A percentile compares a stretch with the other conserved stretches of the same genome.
phyloP scores from a whole-genome alignment of 2,797 vertebrate genomes.

The Myotis findleyi region DNA sequence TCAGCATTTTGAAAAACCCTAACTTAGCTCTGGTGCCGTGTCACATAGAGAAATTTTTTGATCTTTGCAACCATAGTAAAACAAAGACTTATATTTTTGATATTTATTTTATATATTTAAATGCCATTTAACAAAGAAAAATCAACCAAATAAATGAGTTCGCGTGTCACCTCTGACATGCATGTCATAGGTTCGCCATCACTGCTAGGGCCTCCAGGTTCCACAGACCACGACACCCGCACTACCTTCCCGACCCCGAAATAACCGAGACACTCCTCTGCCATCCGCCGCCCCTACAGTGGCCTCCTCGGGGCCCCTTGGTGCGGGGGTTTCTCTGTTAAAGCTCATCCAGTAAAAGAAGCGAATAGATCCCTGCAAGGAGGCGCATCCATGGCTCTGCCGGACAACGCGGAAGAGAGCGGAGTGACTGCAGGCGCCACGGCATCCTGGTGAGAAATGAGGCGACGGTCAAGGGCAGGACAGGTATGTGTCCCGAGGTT shows the following conservation, averaged over 20 bases:
- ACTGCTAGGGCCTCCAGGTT: not conserved
- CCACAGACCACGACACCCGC: not conserved
- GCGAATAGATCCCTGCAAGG: not conserved
- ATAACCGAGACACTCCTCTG: not conserved
- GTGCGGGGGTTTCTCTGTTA: not conserved
- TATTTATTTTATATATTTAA: too few species aligned
- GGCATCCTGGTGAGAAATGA: not conserved
- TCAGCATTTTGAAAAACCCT: too few species aligned
- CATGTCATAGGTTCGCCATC: too few species aligned
- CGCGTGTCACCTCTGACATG: too few species aligned
- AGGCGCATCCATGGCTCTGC: not conserved
- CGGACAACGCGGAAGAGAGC: not conserved
- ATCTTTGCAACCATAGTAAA: too few species aligned
- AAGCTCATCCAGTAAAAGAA: not conserved
- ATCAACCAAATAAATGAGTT: too few species aligned
- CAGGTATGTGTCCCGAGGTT: not conserved
- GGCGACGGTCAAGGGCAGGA: not conserved
- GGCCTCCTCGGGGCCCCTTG: accelerated
- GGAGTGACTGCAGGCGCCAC: not conserved
- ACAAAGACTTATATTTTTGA: too few species aligned
- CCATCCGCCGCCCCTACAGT: not conserved
- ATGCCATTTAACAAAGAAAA: too few species aligned
- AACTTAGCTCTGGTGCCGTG: too few species aligned
- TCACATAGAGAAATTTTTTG: too few species aligned
- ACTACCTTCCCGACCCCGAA: not conserved